These are phyloP conservation scores for Leptarthrus brevirostris DNA, from an alignment of 2,888 invertebrate species.

Conservation along the genomic window DNA sequence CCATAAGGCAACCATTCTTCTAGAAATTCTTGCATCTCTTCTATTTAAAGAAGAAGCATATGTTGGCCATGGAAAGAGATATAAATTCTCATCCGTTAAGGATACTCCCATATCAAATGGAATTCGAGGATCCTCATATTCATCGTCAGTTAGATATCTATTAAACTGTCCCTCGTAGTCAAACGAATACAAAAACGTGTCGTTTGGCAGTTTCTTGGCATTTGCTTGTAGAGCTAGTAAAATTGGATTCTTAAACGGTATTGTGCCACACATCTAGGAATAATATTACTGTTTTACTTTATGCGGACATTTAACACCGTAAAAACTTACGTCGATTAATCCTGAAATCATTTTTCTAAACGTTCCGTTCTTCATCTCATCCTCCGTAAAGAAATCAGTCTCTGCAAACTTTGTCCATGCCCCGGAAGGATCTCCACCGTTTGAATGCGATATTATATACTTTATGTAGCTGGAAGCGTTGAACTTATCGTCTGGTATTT, in stretches of 20 bases:
- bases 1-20: slow-evolving; percentile 67
- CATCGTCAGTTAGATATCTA: slow-evolving; percentile 64
- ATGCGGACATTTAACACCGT: no score
- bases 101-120: slow-evolving; percentile 70
- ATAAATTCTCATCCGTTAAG: slow-evolving; percentile 72
- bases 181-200: slow-evolving; percentile 69
- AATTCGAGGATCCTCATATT: slow-evolving; percentile 60
- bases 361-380: slow-evolving; percentile 64
- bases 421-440: slow-evolving; percentile 62
- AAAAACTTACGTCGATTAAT: slow-evolving; percentile 68
- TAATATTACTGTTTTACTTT: no score
- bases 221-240: slow-evolving; percentile 66
- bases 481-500: slow-evolving; percentile 59
- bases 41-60: slow-evolving; percentile 61
- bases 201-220: slow-evolving; percentile 62
- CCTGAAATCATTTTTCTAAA: slow-evolving; percentile 67
- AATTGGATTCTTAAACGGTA: slow-evolving; percentile 68
- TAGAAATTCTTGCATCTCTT: slow-evolving; percentile 65
- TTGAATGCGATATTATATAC: slow-evolving; percentile 61
- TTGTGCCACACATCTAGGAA: slow-evolving; percentile 67
- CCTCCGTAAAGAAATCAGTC: slow-evolving; percentile 60
- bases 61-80: slow-evolving; percentile 69
- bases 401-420: slow-evolving; percentile 62
- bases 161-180: slow-evolving; percentile 67
- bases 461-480: slow-evolving; percentile 61